Evolutionary conservation across 2,797 vertebrate species (phyloP).

Genomic region (Carduelis carduelis): DNA sequence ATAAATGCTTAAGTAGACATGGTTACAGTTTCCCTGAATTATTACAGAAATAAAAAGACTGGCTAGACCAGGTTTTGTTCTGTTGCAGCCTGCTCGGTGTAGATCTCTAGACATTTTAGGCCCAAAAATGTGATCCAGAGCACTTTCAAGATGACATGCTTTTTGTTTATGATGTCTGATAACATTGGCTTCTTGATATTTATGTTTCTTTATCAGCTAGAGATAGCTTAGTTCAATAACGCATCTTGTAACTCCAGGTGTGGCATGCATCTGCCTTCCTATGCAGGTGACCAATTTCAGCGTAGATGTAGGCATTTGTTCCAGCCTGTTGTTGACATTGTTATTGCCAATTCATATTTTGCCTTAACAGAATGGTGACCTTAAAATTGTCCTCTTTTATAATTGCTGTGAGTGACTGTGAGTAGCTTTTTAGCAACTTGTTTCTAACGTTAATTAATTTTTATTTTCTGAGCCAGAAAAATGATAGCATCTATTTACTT

Average conservation of each 20-base stretch:
- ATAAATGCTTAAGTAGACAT: constrained; percentile 9
- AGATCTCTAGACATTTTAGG: not conserved
- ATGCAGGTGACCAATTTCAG: not conserved
- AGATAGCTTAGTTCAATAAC: not conserved
- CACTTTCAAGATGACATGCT: not conserved
- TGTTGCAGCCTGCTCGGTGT: accelerated
- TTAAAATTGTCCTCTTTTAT: not conserved
- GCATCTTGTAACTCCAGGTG: not conserved
- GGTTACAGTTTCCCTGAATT: constrained; percentile 10
- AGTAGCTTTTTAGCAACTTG: not conserved
- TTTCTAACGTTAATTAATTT: not conserved
- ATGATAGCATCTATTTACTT: not conserved
- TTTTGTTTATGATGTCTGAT: not conserved
- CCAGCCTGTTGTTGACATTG: not conserved
- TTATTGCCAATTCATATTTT: not conserved
- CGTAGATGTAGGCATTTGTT: accelerated
- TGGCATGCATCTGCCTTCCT: not conserved
- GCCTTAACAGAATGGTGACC: not conserved
- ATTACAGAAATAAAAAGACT: constrained; percentile 23
- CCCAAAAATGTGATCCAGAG: not conserved
- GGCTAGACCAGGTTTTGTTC: not conserved
- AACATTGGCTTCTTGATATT: not conserved
- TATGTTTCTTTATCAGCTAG: not conserved
- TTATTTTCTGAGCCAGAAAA: not conserved
- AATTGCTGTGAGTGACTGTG: not conserved